A percentile compares a stretch with the other conserved stretches of the same genome.
Evolutionary conservation across 2,888 invertebrate genomes (phyloP).

Genomic region (Boloria selene): DNA sequence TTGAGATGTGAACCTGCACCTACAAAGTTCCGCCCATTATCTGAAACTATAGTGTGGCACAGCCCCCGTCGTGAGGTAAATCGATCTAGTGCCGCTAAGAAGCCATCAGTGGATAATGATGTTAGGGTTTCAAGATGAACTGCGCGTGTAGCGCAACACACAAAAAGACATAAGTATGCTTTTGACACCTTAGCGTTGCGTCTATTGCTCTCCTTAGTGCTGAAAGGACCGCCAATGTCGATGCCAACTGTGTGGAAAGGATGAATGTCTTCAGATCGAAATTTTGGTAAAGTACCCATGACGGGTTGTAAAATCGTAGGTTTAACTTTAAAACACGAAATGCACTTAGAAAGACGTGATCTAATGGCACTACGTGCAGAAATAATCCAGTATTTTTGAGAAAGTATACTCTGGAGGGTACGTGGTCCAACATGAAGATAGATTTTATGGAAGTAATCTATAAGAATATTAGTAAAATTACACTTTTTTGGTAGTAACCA

Average conservation of each 20-base stretch:
- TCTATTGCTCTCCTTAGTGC: not conserved
- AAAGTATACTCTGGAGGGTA: not conserved
- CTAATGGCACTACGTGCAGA: not conserved
- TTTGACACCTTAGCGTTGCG: not conserved
- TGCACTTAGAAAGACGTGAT: not conserved
- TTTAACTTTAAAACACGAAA: not conserved
- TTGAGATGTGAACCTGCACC: not conserved
- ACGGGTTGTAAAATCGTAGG: not conserved
- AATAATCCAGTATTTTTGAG: slow-evolving; percentile 8
- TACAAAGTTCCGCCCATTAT: not conserved
- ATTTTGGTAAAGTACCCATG: not conserved
- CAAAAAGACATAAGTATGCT: not conserved
- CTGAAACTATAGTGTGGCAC: not conserved
- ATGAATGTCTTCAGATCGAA: not conserved
- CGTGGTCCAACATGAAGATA: not conserved
- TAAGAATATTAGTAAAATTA: not conserved
- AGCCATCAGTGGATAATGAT: not conserved
- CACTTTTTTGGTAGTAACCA: not conserved
- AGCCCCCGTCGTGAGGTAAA: not conserved
- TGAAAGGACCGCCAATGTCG: slow-evolving; percentile 8
- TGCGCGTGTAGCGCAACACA: not conserved
- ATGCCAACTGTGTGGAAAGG: not conserved
- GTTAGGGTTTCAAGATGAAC: too few species aligned
- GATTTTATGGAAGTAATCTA: not conserved
- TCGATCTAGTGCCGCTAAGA: not conserved